These are phyloP conservation scores for Australoheros facetus DNA, from an alignment of 2,797 vertebrate genomes.

Conservation along the genomic window DNA sequence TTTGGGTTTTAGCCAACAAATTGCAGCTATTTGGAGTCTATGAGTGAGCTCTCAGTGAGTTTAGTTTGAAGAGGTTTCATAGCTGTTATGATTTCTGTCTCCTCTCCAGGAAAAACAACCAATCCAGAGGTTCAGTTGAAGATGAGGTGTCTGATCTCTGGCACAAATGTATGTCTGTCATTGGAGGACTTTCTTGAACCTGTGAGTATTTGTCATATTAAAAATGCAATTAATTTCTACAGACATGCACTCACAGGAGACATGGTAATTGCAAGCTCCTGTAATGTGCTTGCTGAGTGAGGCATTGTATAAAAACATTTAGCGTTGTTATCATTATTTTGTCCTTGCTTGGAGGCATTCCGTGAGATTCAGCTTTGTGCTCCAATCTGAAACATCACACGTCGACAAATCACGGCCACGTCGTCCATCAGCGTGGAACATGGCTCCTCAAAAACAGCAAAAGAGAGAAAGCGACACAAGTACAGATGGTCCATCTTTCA, in stretches of 20 bases:
- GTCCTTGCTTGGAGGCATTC: slow-evolving; percentile 74
- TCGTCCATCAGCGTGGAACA: slow-evolving; percentile 57
- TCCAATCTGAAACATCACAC: slow-evolving; percentile 65
- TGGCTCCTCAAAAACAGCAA: slow-evolving; percentile 56
- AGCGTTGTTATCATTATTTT: slow-evolving; percentile 60
- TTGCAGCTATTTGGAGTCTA: slow-evolving; percentile 1
- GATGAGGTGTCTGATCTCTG: slow-evolving; percentile 26
- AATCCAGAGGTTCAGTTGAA: slow-evolving; percentile 34
- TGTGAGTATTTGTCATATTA: slow-evolving; percentile 62
- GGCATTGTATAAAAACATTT: slow-evolving; percentile 52
- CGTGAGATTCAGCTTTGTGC: slow-evolving; percentile 37
- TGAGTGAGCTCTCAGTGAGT: slow-evolving; percentile 10
- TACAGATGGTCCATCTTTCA: slow-evolving; percentile 75
- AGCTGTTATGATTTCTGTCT: slow-evolving; percentile 26
- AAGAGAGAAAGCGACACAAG: slow-evolving; percentile 26
- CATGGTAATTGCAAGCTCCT: slow-evolving; percentile 59
- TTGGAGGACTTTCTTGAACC: slow-evolving; percentile 44
- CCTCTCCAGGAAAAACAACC: slow-evolving; percentile 25
- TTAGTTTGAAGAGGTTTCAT: slow-evolving; percentile 27
- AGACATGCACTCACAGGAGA: slow-evolving; percentile 59
- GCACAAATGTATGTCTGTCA: slow-evolving; percentile 26
- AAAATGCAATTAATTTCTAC: slow-evolving; percentile 70
- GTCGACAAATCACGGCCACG: slow-evolving; percentile 47
- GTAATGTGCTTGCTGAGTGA: slow-evolving; percentile 53
- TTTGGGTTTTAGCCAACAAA: slow-evolving; percentile 25